phyloP scores from a whole-genome alignment of 2,888 invertebrate genomes.

The Halocaridina rubra region DNA sequence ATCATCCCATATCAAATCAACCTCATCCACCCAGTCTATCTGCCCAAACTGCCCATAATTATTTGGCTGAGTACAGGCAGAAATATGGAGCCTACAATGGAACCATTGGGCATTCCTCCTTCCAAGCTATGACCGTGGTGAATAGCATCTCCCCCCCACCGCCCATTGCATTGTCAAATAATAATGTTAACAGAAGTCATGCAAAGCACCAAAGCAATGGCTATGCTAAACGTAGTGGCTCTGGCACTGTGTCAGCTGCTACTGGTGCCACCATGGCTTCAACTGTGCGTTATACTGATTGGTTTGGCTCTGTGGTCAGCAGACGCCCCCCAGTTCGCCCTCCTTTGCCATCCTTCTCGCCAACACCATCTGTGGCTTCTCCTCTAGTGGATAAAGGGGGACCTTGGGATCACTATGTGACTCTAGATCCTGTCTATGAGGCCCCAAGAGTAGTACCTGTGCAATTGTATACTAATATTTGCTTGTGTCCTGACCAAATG shows the following conservation, averaged over 20 bases:
- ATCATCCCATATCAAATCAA: too few species aligned
- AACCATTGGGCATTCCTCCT: slow-evolving; percentile 34
- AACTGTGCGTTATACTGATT: slow-evolving; percentile 61
- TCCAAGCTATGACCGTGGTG: slow-evolving; percentile 37
- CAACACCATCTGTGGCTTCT: background rate
- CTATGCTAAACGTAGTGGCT: background rate
- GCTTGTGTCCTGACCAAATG: slow-evolving; percentile 53
- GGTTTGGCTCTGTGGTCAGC: slow-evolving; percentile 61
- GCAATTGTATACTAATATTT: slow-evolving; percentile 53
- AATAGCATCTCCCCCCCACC: slow-evolving; percentile 30
- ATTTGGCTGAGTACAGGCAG: slow-evolving; percentile 49
- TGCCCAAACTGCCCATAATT: slow-evolving; percentile 12
- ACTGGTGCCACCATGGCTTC: slow-evolving; percentile 44
- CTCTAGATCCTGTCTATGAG: slow-evolving; percentile 45
- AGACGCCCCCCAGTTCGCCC: slow-evolving; percentile 49
- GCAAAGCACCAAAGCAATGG: background rate
- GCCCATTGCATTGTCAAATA: background rate
- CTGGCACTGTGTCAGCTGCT: slow-evolving; percentile 24
- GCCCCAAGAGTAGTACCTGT: slow-evolving; percentile 51
- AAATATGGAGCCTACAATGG: slow-evolving; percentile 49
- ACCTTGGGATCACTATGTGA: slow-evolving; percentile 58
- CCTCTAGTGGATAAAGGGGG: slow-evolving; percentile 29
- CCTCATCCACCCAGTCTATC: background rate
- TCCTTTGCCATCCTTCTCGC: slow-evolving; percentile 40
- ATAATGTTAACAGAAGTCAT: background rate